Base-by-base conservation (phyloP, 2,797 vertebrate genomes). In the Acipenser oxyrinchus region DNA sequence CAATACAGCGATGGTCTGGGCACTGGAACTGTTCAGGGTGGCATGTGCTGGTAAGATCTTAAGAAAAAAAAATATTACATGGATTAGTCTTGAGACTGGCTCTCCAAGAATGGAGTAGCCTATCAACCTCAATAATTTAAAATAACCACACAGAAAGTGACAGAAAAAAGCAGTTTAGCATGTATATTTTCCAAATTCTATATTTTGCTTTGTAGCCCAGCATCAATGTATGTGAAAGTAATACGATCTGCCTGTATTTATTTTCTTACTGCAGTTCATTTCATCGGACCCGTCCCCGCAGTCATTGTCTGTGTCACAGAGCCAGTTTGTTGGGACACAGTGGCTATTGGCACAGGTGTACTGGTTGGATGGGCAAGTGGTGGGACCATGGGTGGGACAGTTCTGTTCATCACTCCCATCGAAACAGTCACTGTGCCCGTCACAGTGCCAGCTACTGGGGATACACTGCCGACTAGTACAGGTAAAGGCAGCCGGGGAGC, bases 251-350 rank as follows among this genome's bases (percentile, higher is more conserved):
- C 37, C 3, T 37, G 37, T 5, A 37, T 37, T 37, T 37, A 4
- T 18, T 4, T 37, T 37, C 94, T 92, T 82, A 99, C 96, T 74
- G 65, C 97, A 99, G 78, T 93, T 86, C 64, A 77, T 86, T 85
- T 99, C 96, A 81, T 99, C 97, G 2, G 97, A 99, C 66, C 95
- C 84, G 66, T 99, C 96, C 0, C 87, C 91, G 59, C 97, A 99
- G 70, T 99, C 97, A 8, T 99, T 99, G 77, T 99, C 97, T 1
- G 96, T 98, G 83, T 99, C 97, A 65, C 97, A 99, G 2, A 92
- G 76, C 96, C 97, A 98, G 64, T 77, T 88, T 48, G 78, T 87
- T 6, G 96, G 93, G 78, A 99, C 84, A 76, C 97, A 99, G 62
- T 75, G 79, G 58, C 77, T 82, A 68, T 98, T 98, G 79, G 90